These are phyloP conservation scores for Zaprionus ornatus DNA, from an alignment of 1,140 invertebrate species.

Conservation along the genomic window DNA sequence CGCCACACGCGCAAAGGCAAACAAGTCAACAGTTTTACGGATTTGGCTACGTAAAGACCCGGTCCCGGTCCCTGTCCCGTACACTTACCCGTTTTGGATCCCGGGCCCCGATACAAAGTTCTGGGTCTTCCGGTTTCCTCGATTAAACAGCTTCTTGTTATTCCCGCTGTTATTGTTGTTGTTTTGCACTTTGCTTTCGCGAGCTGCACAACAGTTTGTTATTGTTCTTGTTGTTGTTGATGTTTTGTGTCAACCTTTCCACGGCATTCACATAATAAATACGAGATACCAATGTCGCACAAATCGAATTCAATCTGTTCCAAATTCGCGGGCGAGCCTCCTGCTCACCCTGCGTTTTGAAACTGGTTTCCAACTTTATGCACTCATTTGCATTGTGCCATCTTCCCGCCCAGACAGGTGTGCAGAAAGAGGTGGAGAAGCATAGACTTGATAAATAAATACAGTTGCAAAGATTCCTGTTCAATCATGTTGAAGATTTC, in stretches of 20 bases:
- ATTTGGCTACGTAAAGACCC: background rate
- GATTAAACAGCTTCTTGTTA: constrained; percentile 5
- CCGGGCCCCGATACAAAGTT: background rate
- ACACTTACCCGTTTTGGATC: background rate
- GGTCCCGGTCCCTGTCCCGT: constrained; percentile 18
- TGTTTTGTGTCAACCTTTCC: constrained; percentile 41
- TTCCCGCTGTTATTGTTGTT: background rate
- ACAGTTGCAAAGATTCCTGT: background rate
- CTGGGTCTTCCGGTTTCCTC: constrained; percentile 20
- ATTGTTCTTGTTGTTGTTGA: constrained; percentile 4
- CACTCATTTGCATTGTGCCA: background rate
- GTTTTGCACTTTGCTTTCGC: background rate
- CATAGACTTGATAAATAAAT: background rate
- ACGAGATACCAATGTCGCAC: background rate
- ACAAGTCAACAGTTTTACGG: constrained; percentile 2
- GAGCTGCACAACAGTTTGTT: background rate
- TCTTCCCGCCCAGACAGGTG: background rate
- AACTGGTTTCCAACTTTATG: constrained; percentile 42
- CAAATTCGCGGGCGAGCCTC: constrained; percentile 47
- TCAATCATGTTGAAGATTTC: background rate
- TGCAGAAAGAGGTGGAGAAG: background rate
- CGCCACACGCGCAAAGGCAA: constrained; percentile 28
- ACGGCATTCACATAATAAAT: constrained; percentile 53
- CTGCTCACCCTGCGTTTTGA: constrained; percentile 50
- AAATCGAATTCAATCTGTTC: background rate